phyloP scores from a whole-genome alignment of 2,888 invertebrate species.

The Anodontia alba region DNA sequence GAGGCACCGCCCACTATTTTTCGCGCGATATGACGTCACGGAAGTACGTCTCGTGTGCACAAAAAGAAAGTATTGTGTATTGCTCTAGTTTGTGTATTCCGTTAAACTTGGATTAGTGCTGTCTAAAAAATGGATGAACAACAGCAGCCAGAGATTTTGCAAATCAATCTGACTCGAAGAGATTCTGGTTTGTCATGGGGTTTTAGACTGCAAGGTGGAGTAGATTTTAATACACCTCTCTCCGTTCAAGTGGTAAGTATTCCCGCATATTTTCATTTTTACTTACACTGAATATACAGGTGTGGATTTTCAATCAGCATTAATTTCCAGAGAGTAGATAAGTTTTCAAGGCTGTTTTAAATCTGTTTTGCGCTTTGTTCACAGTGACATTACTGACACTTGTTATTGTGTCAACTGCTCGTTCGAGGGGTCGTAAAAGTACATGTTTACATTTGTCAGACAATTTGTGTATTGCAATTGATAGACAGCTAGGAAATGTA shows the following conservation, averaged over 20 bases:
- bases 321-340: too few species aligned
- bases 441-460: not conserved
- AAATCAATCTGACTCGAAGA: conserved; percentile 70
- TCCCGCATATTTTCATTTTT: too few species aligned
- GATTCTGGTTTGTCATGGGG: conserved; percentile 82
- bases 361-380: too few species aligned
- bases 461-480: conserved; percentile 9
- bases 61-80: conserved; percentile 35
- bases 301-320: too few species aligned
- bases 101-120: not conserved
- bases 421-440: not conserved
- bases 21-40: conserved; percentile 59
- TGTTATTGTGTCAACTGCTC: not conserved
- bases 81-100: not conserved
- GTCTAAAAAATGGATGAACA: conserved; percentile 35
- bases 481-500: conserved; percentile 4
- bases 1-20: conserved; percentile 44
- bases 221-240: conserved; percentile 82
- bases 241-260: conserved; percentile 86
- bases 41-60: conserved; percentile 52
- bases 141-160: conserved; percentile 70
- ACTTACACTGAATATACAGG: too few species aligned
- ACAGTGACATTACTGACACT: too few species aligned
- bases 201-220: conserved; percentile 84
- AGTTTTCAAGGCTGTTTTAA: too few species aligned